These are phyloP conservation scores for Toxotes lorentzi DNA, from an alignment of 2,797 vertebrate genomes.

Conservation along the genomic window DNA sequence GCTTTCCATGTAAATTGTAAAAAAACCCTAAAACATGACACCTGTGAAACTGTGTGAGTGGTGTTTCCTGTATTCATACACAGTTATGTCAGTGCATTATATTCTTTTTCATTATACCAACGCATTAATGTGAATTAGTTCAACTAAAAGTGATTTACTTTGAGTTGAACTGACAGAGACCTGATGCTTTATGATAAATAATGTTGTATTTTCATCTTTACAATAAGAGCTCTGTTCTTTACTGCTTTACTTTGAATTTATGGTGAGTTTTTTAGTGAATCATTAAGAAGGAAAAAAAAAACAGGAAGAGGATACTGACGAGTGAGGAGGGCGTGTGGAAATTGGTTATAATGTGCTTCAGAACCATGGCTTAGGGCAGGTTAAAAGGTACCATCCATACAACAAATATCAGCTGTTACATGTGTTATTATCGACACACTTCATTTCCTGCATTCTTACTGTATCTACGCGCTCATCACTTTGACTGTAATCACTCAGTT, in stretches of 20 bases:
- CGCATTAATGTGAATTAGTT: neutral
- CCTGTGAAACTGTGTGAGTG: too few species aligned
- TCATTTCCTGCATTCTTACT: slow-evolving; percentile 42
- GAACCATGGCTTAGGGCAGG: neutral
- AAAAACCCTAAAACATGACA: neutral
- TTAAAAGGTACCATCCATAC: neutral
- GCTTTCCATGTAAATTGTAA: neutral
- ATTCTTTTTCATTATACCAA: neutral
- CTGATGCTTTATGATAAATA: neutral
- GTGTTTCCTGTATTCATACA: neutral
- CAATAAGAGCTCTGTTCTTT: neutral
- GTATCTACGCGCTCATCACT: slow-evolving; percentile 30
- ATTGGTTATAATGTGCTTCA: neutral
- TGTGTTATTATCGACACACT: slow-evolving; percentile 37
- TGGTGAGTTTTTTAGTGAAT: neutral
- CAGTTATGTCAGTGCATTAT: neutral
- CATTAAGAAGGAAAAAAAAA: neutral
- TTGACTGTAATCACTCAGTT: slow-evolving; percentile 43
- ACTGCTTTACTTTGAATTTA: neutral
- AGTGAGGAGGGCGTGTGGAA: neutral
- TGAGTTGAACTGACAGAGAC: neutral
- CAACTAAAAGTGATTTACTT: neutral
- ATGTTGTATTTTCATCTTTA: too few species aligned
- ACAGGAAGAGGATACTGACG: neutral
- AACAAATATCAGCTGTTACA: slow-evolving; percentile 5